phyloP scores from a whole-genome alignment of 2,888 invertebrate genomes.

The Pocota personata region DNA sequence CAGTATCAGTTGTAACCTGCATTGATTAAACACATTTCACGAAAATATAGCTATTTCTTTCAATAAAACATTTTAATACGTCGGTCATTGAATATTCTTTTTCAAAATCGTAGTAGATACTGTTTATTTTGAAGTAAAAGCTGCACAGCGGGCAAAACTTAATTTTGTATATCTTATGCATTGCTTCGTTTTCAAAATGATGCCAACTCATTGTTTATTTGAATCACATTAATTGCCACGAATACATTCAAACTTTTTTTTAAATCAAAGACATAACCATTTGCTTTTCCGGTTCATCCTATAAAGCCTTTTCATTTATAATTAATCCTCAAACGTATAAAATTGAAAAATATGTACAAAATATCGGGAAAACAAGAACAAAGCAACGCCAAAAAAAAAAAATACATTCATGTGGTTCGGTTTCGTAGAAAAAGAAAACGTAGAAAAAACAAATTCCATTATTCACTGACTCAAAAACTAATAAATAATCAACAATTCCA shows the following conservation, averaged over 20 bases:
- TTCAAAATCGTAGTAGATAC: too few relatives aligned
- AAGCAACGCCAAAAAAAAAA: neutral
- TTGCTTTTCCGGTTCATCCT: neutral
- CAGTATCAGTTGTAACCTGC: too few relatives aligned
- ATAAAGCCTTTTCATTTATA: neutral
- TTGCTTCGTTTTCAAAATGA: neutral
- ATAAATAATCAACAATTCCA: constrained; percentile 60
- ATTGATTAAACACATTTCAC: too few relatives aligned
- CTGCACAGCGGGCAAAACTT: too few relatives aligned
- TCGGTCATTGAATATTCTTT: too few relatives aligned
- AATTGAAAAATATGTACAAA: neutral
- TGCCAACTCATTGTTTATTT: neutral
- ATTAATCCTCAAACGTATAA: neutral
- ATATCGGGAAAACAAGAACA: neutral
- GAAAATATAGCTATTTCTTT: too few relatives aligned
- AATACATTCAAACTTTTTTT: neutral
- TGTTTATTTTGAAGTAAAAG: too few relatives aligned
- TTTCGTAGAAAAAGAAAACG: neutral
- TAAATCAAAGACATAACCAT: neutral
- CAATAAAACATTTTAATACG: too few relatives aligned
- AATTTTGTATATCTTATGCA: too few relatives aligned
- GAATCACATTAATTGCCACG: neutral
- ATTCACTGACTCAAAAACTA: constrained; percentile 33
- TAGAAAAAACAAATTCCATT: constrained; percentile 18
- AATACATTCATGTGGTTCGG: neutral